Conservation (phyloP, 2,888 invertebrate genomes). For the Amphipoea oculea region DNA sequence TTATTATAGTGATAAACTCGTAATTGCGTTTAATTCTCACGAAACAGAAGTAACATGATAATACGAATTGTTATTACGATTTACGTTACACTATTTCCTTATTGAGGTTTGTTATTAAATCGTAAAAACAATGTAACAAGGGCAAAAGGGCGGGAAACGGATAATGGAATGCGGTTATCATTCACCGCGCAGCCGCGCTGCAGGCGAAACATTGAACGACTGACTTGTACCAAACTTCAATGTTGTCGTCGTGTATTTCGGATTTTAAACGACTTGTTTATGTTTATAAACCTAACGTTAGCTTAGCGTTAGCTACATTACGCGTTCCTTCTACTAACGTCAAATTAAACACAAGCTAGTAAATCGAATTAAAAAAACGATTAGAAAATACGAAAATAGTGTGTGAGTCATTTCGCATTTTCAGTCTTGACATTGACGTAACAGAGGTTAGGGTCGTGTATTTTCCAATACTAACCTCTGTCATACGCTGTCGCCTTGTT, state of each 20-base stretch:
- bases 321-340: conserved; percentile 1
- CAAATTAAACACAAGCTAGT: background rate
- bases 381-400: conserved; percentile 22
- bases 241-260: conserved; percentile 5
- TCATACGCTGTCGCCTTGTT: conserved; percentile 86
- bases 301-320: background rate
- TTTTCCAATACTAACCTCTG: conserved; percentile 76
- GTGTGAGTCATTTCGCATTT: conserved; percentile 29
- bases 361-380: conserved; percentile 5
- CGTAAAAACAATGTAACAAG: conserved; percentile 47
- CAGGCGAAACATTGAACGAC: conserved; percentile 40
- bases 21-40: conserved; percentile 21
- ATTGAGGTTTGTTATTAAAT: conserved; percentile 48
- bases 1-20: background rate
- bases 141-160: conserved; percentile 60
- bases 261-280: background rate
- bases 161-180: conserved; percentile 45
- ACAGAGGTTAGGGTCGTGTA: conserved; percentile 56
- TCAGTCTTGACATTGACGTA: conserved; percentile 48
- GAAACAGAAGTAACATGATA: conserved; percentile 38
- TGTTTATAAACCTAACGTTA: background rate
- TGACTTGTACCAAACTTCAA: conserved; percentile 20
- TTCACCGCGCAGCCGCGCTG: conserved; percentile 33
- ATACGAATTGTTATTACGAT: conserved; percentile 24
- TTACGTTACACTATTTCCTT: conserved; percentile 58